Base-by-base conservation (phyloP, 2,888 invertebrate genomes). In the Notodonta ziczac region DNA sequence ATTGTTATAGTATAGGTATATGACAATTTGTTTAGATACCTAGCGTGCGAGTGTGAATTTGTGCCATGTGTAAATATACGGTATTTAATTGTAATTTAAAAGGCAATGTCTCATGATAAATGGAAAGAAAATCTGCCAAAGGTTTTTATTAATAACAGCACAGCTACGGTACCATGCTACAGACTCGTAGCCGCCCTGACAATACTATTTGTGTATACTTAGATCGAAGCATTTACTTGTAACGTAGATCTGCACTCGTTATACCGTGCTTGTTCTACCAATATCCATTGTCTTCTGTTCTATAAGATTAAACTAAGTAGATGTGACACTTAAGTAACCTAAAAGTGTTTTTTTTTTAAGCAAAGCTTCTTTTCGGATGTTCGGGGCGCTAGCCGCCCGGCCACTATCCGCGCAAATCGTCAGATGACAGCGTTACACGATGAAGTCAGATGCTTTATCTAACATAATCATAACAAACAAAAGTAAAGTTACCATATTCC, bases 1-100 rank as follows among this genome's bases (percentile, higher is more conserved):
- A 84, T 82, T 84, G 84, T 83, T 83, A 85, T 79, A 80, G 72
- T 73, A 78, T 78, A 81, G 77, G 65, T 62, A 76, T 81, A 80
- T 75, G 67, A 62, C 70, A 74, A 76, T 72, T 69, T 76, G 78
- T 76, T 74, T 80, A 76, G 71, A 70, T 63, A 66, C 73, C 73
- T 68, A 75, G 68, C 57, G 62, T 61, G 58, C 70, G 67, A 61
- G 62, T 62, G 64, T 59, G 50, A 60, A 61, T 68, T 59, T 60
- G 42, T 65, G 65, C 66, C 61, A 69, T 64, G 66, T 82, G 79
- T 81, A 81, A 72, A 83, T 83, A 81, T 68, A 46, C 10, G 0
- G 73, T 80, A 78, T 77, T 68, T 75, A 78, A 59, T 67, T 70
- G 70, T 80, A 76, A 65, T 57, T 42, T 54, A 59, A 59, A 61